phyloP scores from a whole-genome alignment of 2,888 invertebrate genomes.

The Leucoma salicis region DNA sequence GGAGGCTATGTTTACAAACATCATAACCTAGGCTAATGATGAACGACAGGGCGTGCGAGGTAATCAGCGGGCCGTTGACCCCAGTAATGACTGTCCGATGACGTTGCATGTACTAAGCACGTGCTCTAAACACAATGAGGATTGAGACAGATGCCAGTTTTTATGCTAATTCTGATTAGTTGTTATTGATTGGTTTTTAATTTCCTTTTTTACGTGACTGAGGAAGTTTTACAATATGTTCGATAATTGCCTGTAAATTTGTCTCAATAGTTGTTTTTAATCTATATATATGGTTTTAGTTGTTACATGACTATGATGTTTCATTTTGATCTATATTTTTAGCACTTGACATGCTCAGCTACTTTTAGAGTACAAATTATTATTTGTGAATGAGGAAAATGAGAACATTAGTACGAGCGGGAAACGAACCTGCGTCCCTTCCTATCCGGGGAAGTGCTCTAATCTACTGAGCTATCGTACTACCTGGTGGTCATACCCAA shows the following conservation, averaged over 20 bases:
- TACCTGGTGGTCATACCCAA: too few relatives aligned
- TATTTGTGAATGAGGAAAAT: too few relatives aligned
- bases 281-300: neutral
- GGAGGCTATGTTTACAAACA: slow-evolving; percentile 78
- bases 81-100: slow-evolving; percentile 79
- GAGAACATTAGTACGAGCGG: too few relatives aligned
- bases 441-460: too few relatives aligned
- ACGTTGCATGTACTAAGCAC: slow-evolving; percentile 76
- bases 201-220: slow-evolving; percentile 9
- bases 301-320: too few relatives aligned
- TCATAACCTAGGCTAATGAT: slow-evolving; percentile 82
- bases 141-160: slow-evolving; percentile 51
- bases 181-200: slow-evolving; percentile 29
- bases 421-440: too few relatives aligned
- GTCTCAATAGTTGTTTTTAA: neutral
- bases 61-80: slow-evolving; percentile 78
- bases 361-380: too few relatives aligned
- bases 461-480: too few relatives aligned
- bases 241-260: neutral
- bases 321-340: too few relatives aligned
- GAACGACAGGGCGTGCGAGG: slow-evolving; percentile 77
- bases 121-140: slow-evolving; percentile 42
- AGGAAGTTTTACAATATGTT: neutral
- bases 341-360: too few relatives aligned
- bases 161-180: slow-evolving; percentile 28